A percentile compares a stretch with the other conserved stretches of the same genome.
phyloP scores from a whole-genome alignment of 1,140 invertebrate species.

The Sipha flava region DNA sequence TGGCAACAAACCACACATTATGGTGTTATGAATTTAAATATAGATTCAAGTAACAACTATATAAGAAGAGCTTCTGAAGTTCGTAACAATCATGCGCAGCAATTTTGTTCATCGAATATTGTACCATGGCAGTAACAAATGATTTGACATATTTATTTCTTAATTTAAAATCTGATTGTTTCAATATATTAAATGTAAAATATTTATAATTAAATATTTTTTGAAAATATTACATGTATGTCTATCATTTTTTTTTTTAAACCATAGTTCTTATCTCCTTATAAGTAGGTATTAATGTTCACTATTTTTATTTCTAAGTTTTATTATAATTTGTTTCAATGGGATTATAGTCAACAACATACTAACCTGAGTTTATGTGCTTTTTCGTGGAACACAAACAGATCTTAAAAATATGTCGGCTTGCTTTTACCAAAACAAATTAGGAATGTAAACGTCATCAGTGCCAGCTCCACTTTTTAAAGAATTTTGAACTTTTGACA shows the following conservation, averaged over 20 bases:
- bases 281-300: neutral
- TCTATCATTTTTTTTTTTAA: too few species aligned
- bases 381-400: neutral
- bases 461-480: neutral
- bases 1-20: neutral
- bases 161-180: neutral
- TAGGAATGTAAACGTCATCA: neutral
- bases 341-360: neutral
- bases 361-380: too few species aligned
- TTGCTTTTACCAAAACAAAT: neutral
- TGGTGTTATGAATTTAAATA: neutral
- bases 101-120: neutral
- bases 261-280: too few species aligned
- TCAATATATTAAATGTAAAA: neutral
- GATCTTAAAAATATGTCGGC: neutral
- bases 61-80: neutral
- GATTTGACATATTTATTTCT: neutral
- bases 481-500: neutral
- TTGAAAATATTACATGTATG: too few species aligned
- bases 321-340: neutral
- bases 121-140: neutral
- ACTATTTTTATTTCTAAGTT: neutral
- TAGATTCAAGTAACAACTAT: neutral
- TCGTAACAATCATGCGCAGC: neutral
- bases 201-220: too few species aligned